Conservation (phyloP, 2,888 invertebrate genomes). For the Calliopum simillimum region DNA sequence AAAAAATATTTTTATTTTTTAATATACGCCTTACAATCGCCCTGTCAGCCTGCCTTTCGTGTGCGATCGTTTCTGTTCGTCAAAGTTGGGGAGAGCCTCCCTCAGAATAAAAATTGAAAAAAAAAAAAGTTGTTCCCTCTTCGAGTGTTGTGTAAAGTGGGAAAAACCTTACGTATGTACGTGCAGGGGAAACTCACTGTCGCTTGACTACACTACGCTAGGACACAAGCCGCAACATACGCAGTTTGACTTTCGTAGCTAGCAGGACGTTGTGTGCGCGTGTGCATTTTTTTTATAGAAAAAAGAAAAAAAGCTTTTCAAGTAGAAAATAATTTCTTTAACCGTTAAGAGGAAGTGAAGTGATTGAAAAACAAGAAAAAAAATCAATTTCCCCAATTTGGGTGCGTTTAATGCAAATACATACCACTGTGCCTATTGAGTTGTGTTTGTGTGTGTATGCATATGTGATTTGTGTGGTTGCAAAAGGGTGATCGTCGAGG, state of each 20-base stretch:
- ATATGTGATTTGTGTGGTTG: not conserved
- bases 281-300: conserved; percentile 2
- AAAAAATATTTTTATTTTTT: conserved; percentile 32
- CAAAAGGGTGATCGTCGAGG: conserved; percentile 10
- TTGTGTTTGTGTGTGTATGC: not conserved
- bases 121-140: conserved; percentile 3
- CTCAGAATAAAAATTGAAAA: not conserved
- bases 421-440: not conserved
- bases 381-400: conserved; percentile 1
- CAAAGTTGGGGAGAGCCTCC: conserved; percentile 7
- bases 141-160: not conserved
- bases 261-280: conserved; percentile 16
- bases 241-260: conserved; percentile 8
- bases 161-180: not conserved
- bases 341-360: conserved; percentile 12
- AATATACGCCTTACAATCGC: conserved; percentile 2
- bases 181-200: not conserved
- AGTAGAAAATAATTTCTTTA: conserved; percentile 12
- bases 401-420: conserved; percentile 10
- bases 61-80: conserved; percentile 14
- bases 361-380: conserved; percentile 11
- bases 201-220: conserved; percentile 1
- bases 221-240: conserved; percentile 11
- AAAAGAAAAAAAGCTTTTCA: conserved; percentile 9
- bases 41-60: conserved; percentile 25